Percentiles rank a stretch among this genome's conserved stretches.
Evolutionary conservation across 2,797 vertebrate genomes (phyloP).

Genomic region (Podarcis siculus): DNA sequence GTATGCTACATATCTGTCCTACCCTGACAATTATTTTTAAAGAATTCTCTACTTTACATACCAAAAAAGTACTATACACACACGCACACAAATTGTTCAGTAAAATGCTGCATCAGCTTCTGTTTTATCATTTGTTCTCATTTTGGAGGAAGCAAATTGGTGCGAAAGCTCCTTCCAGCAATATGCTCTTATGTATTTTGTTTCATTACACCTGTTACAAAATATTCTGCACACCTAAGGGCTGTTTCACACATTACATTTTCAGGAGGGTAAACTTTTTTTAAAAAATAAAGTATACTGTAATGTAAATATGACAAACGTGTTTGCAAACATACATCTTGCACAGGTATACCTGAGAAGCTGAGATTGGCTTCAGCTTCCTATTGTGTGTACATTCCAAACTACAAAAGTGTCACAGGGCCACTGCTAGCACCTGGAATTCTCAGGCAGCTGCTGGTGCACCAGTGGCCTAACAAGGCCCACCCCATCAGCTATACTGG

Average conservation of each 20-base stretch:
- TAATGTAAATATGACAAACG: not conserved
- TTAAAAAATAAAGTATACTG: no score
- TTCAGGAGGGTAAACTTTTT: not conserved
- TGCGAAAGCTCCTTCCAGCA: not conserved
- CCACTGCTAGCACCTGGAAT: not conserved
- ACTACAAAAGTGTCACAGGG: not conserved
- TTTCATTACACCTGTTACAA: slow-evolving; percentile 2
- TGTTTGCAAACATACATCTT: not conserved
- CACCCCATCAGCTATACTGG: no score
- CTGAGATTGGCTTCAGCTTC: not conserved
- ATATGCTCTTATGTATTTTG: not conserved
- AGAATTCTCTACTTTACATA: slow-evolving; percentile 67
- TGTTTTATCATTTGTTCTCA: slow-evolving; percentile 72
- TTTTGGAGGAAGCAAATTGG: slow-evolving; percentile 60
- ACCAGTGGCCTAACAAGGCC: not conserved
- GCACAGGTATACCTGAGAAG: not conserved
- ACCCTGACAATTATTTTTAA: slow-evolving; percentile 76
- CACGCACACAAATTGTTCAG: slow-evolving; percentile 42
- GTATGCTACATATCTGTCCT: slow-evolving; percentile 67
- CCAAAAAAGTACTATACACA: slow-evolving; percentile 28
- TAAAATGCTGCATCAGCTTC: slow-evolving; percentile 50
- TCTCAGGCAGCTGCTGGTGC: not conserved
- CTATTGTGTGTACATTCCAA: no score
- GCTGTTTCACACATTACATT: not conserved
- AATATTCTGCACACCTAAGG: not conserved